Base-by-base conservation (phyloP, 2,113 vertebrate genomes). In the Oophaga pumilio region DNA sequence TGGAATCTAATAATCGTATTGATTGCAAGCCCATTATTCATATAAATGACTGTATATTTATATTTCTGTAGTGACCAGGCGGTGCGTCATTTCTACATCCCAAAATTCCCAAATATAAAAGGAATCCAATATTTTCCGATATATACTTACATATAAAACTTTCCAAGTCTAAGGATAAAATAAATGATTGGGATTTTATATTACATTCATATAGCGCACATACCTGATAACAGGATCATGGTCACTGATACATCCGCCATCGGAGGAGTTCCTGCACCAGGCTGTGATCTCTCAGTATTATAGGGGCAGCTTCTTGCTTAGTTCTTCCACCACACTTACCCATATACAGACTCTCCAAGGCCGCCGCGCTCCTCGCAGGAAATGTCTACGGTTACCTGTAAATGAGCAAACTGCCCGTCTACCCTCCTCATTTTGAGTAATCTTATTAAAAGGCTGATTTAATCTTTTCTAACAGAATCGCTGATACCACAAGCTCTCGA, bases 381-480 rank as follows among this genome's bases (percentile, higher is more conserved):
- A 87, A 66, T 11, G 68, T 87, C 68, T 87, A 82, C 68, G 11
- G 79, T 87, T 83, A 87, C 86, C 57, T 82, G 79, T 74, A 76
- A 87, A 76, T 87, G 50, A 76, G 22, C 79, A 49, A 59, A 22
- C 64, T 74, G 33, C 43, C 79, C 56, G 33, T 74, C 69, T 71
- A 62, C 26, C 78, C 69, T 83, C 79, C 80, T 81, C n/a, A n/a
- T 73, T 83, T 50, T 15, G 8, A 87, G 79, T 87, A 82, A 82
- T 87, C 80, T 22, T 59, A 76, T 87, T 87, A 64, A 83, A 82
- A 53, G 49, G 64, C 79, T 64, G 86, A 87, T 87, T 82, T 83
- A 17, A 87, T 87, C 68, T 82, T 76, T 64, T 64, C 79, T 79
- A 73, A 74, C 26, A 60, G 56, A 73, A 76, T 26, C 28, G 68